A percentile compares a stretch with the other conserved stretches of the same genome.
These are phyloP conservation scores for Seriola dumerili DNA, from an alignment of 2,113 vertebrate genomes.

Conservation along the genomic window DNA sequence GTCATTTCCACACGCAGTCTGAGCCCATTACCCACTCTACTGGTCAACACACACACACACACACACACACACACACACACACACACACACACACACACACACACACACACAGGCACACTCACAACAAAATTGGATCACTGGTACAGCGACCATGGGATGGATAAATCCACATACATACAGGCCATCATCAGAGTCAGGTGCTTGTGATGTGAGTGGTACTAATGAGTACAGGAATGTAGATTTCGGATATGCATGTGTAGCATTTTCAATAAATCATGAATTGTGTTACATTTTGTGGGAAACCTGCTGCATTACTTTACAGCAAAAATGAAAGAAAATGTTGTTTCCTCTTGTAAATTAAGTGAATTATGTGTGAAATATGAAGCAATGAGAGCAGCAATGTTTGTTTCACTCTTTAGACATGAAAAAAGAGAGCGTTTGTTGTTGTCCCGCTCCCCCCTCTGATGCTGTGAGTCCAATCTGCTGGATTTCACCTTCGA, in stretches of 20 bases:
- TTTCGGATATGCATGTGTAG: conserved; percentile 1
- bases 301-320: not conserved
- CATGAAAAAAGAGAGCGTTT: not conserved
- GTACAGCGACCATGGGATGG: conserved; percentile 42
- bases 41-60: conserved; percentile 63
- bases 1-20: conserved; percentile 66
- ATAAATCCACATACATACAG: conserved; percentile 63
- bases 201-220: conserved; percentile 18
- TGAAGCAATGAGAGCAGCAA: not conserved
- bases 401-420: not conserved
- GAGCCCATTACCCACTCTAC: conserved; percentile 73
- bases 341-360: not conserved
- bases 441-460: conserved; percentile 10
- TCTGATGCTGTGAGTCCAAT: conserved; percentile 32
- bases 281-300: not conserved
- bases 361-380: no score
- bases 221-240: conserved; percentile 27
- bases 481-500: conserved; percentile 43
- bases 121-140: no score
- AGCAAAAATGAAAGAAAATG: not conserved
- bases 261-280: not conserved
- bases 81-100: conserved; percentile 18
- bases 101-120: no score
- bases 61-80: conserved; percentile 29
- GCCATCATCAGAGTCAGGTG: conserved; percentile 30